Evolutionary conservation across 2,888 invertebrate species (phyloP).

Genomic region (Tenthredo livida): DNA sequence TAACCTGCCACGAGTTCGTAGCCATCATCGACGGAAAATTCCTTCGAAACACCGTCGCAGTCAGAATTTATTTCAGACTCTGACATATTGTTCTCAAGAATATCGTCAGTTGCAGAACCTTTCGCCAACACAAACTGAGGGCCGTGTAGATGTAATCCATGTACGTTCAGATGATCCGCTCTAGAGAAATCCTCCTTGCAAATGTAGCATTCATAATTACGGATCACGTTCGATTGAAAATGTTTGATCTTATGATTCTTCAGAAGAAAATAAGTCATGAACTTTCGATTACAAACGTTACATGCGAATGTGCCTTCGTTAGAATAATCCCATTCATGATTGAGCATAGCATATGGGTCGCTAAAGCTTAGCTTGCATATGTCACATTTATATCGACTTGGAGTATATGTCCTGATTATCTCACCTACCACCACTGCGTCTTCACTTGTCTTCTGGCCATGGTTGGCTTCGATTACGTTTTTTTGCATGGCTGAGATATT

Average conservation of each 20-base stretch:
- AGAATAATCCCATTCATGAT: slow-evolving; percentile 60
- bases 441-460: not conserved
- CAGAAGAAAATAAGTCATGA: slow-evolving; percentile 53
- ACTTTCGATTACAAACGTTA: slow-evolving; percentile 59
- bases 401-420: not conserved
- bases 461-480: not conserved
- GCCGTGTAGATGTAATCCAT: slow-evolving; percentile 40
- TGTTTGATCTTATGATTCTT: slow-evolving; percentile 58
- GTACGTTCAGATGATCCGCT: slow-evolving; percentile 29
- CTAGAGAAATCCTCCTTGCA: slow-evolving; percentile 29
- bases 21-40: not conserved
- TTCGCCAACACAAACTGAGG: slow-evolving; percentile 2
- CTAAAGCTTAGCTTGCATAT: slow-evolving; percentile 58
- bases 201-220: slow-evolving; percentile 8
- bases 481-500: not conserved
- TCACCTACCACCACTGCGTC: not conserved
- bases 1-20: not conserved
- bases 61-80: not conserved
- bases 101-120: not conserved
- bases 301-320: slow-evolving; percentile 59
- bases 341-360: slow-evolving; percentile 49
- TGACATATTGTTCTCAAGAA: not conserved
- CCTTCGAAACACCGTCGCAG: not conserved
- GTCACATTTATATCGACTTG: slow-evolving; percentile 51
- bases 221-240: slow-evolving; percentile 51